Base-by-base conservation (phyloP, 1,140 invertebrate species). In the Hetaerina americana region DNA sequence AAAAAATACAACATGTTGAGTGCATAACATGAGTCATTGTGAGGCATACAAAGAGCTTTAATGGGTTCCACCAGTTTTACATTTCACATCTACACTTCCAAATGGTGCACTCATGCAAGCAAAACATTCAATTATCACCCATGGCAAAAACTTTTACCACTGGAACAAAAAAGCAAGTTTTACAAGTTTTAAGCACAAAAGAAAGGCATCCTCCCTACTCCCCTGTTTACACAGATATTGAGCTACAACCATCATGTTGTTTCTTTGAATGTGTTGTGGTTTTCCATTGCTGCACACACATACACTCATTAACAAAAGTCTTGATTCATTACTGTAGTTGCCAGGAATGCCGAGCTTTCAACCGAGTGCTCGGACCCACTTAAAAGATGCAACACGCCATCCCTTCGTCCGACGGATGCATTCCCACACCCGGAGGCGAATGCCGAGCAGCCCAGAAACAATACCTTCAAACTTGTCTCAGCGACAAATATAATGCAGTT, bases 181-280 rank as follows among this genome's bases (percentile, higher is more conserved):
- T 68, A 68, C 67, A 68, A 28, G 25, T 26, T 68, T 57, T 57
- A 57, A 57, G 40, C 40, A 57, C 40, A 24, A 29, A 66, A 40
- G 68, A 69, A 72, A 28, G 66, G 72, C 72, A 73, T 70, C 72
- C 73, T 73, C 73, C 73, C 73, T 73, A 73, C 73, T 73, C 70
- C 72, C 70, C 73, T 73, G 73, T 69, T 73, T 70, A 73, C 72
- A 73, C 69, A 73, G 70, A 66, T 26, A 31, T 66, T 66, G 70
- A 28, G 31, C 31, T 40, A 40, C 27, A 70, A 49, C 27, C 31
- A 70, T 70, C 49, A 70, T 57, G 40, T 57, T n/a, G 40, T 57
- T 57, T 57, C 40, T 57, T 57, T 27, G 66, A 68, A 57, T 57
- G 40, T 57, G 40, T 57, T 57, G 40, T 57, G 40, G 40, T 57